phyloP scores from a whole-genome alignment of 2,113 vertebrate species.

The Seriola dumerili region DNA sequence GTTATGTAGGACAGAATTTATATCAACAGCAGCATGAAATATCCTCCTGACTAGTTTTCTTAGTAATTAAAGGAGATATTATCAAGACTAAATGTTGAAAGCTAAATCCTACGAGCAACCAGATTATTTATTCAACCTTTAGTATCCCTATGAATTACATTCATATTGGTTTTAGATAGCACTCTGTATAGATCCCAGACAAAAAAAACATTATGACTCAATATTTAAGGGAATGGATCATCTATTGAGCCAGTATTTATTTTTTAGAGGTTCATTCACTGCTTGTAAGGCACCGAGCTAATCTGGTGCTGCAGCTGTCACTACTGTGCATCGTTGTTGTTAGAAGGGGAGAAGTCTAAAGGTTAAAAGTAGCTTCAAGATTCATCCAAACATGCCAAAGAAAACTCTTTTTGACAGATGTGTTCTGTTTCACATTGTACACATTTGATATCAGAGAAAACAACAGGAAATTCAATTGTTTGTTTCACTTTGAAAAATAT shows the following conservation, averaged over 20 bases:
- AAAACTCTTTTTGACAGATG: constrained; percentile 11
- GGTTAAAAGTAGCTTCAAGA: constrained; percentile 6
- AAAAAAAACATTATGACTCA: neutral
- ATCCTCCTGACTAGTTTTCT: neutral
- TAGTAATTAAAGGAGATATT: no score
- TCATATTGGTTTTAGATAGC: neutral
- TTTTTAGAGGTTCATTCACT: constrained; percentile 13
- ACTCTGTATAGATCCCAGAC: constrained; percentile 47
- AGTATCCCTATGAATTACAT: no score
- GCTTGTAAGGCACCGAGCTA: constrained; percentile 27
- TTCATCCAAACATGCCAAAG: constrained; percentile 26
- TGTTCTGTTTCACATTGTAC: constrained; percentile 2
- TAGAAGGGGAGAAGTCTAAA: constrained; percentile 3
- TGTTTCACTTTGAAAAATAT: neutral
- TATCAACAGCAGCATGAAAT: neutral
- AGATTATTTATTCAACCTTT: no score
- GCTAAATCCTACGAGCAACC: no score
- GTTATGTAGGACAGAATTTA: neutral
- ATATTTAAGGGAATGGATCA: neutral
- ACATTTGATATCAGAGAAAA: neutral
- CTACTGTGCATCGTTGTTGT: constrained; percentile 8
- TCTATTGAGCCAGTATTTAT: neutral
- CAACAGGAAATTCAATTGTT: no score
- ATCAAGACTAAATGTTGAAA: no score
- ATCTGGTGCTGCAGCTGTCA: constrained; percentile 29